Evolutionary conservation across 2,797 vertebrate species (phyloP).

Genomic region (Anguilla megastoma): DNA sequence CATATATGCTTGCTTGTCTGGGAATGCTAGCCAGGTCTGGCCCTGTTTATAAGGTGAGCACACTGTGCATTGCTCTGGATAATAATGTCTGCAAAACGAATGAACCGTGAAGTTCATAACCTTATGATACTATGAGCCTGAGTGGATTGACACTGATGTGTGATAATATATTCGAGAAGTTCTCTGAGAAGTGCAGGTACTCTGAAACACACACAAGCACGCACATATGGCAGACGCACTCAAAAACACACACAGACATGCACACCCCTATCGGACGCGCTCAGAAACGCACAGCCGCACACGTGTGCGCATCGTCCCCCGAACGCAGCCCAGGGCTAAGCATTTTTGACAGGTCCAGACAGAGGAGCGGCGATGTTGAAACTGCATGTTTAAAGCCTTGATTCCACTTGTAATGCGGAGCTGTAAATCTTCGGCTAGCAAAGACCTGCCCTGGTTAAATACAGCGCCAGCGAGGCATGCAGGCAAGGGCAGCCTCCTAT

Average conservation of each 20-base stretch:
- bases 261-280: background rate
- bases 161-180: background rate
- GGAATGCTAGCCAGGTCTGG: background rate
- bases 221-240: no score
- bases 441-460: slow-evolving; percentile 19
- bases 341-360: slow-evolving; percentile 27
- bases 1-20: background rate
- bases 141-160: background rate
- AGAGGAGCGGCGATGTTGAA: slow-evolving; percentile 15
- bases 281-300: background rate
- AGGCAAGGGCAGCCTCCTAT: slow-evolving; percentile 10
- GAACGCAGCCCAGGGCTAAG: background rate
- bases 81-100: background rate
- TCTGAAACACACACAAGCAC: background rate
- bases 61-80: background rate
- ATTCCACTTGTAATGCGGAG: slow-evolving; percentile 8
- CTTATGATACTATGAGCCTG: background rate
- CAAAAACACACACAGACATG: background rate
- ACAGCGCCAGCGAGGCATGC: background rate
- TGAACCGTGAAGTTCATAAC: background rate
- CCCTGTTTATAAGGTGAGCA: background rate
- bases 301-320: background rate
- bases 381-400: slow-evolving; percentile 1
- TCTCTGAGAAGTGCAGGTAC: background rate
- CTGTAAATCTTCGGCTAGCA: slow-evolving; percentile 5